phyloP scores from a whole-genome alignment of 2,113 vertebrate species.

The Grus americana region DNA sequence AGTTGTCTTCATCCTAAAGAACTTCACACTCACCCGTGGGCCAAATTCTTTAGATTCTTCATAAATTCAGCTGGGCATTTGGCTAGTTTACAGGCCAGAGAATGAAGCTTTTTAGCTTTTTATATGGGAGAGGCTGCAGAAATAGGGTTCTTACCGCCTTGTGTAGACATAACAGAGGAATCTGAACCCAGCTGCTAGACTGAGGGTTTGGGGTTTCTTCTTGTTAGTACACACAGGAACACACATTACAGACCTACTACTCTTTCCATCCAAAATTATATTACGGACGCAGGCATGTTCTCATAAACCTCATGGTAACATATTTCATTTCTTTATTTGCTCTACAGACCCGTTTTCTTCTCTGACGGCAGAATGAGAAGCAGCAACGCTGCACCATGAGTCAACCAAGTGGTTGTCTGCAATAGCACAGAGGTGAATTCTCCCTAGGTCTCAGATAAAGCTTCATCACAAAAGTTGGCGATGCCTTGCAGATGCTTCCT shows the following conservation, averaged over 20 bases:
- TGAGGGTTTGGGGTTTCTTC: neutral
- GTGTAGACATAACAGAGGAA: neutral
- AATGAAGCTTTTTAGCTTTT: neutral
- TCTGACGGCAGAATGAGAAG: neutral
- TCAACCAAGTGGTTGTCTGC: neutral
- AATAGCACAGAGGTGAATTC: neutral
- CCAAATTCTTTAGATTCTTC: neutral
- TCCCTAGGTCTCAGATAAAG: neutral
- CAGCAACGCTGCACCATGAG: neutral
- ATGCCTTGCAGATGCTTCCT: neutral
- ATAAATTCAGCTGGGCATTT: neutral
- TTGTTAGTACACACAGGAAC: neutral
- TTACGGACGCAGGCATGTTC: neutral
- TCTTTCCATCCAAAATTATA: neutral
- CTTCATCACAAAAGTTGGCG: neutral
- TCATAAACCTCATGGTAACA: neutral
- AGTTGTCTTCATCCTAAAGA: neutral
- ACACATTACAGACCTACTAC: neutral
- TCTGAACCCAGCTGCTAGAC: neutral
- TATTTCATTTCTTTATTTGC: neutral
- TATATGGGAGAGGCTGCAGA: neutral
- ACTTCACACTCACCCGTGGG: neutral
- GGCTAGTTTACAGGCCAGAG: neutral
- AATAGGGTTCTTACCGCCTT: neutral
- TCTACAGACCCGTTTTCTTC: neutral